These are phyloP conservation scores for Cyprinodon brontotheroides DNA, from an alignment of 2,113 vertebrate genomes.

Conservation along the genomic window DNA sequence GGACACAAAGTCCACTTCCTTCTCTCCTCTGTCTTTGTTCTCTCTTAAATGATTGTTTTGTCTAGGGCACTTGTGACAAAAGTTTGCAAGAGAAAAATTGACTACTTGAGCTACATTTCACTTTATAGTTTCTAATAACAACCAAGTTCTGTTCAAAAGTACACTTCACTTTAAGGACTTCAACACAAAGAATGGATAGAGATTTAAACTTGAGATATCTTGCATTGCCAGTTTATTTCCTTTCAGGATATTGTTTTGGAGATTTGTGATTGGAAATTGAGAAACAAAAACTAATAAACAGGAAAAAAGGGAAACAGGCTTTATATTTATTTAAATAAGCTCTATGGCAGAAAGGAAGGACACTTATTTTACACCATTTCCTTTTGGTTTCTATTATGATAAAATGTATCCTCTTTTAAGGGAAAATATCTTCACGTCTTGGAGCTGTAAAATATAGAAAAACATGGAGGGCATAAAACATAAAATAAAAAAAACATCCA, in stretches of 20 bases:
- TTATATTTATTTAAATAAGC: constrained; percentile 34
- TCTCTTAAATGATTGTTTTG: constrained; percentile 52
- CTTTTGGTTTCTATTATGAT: constrained; percentile 13
- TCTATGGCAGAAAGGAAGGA: constrained; percentile 41
- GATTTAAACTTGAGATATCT: constrained; percentile 28
- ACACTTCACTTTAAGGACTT: constrained; percentile 25
- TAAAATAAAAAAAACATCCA: too few species aligned
- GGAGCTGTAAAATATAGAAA: neutral
- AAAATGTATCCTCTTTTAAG: constrained; percentile 21
- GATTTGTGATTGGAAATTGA: constrained; percentile 41
- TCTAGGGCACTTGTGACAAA: constrained; percentile 79
- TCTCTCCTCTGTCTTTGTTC: neutral
- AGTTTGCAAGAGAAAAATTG: constrained; percentile 52
- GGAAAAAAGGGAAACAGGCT: constrained; percentile 8
- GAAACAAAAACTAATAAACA: constrained; percentile 32
- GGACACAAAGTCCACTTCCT: constrained; percentile 26
- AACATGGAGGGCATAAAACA: neutral
- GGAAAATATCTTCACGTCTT: neutral
- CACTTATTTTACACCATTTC: constrained; percentile 17
- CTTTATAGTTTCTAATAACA: constrained; percentile 32
- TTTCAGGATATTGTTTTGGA: constrained; percentile 8
- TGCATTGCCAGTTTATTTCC: constrained; percentile 46
- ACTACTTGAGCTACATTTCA: constrained; percentile 62
- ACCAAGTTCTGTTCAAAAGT: constrained; percentile 37
- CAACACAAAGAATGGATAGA: constrained; percentile 28